These are phyloP conservation scores for Heliocidaris tuberculata DNA, from an alignment of 35 echinoderm and acorn worm genomes.

Conservation along the genomic window DNA sequence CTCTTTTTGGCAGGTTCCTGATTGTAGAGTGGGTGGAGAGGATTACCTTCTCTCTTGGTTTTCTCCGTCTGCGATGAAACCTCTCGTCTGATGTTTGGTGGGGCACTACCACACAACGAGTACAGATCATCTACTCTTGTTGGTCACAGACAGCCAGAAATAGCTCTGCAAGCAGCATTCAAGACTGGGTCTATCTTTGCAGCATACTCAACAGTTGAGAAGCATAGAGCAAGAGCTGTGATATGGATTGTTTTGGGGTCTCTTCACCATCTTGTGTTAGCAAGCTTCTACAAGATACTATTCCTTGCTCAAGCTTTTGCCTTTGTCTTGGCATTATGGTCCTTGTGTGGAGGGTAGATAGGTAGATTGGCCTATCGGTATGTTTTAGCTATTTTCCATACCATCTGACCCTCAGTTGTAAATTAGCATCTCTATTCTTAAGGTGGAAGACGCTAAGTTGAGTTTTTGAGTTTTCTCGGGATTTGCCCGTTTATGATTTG, in stretches of 20 bases:
- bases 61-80: background rate
- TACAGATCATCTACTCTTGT: background rate
- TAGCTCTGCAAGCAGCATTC: conserved; percentile 25
- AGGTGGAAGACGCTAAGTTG: conserved; percentile 34
- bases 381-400: conserved; percentile 6
- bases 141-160: too few relatives aligned
- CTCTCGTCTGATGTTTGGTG: too few relatives aligned
- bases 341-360: background rate
- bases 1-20: conserved; percentile 38
- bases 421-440: background rate
- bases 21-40: conserved; percentile 10
- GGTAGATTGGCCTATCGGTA: background rate
- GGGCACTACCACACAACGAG: background rate
- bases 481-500: conserved; percentile 43
- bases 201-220: conserved; percentile 41
- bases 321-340: conserved; percentile 41
- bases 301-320: background rate
- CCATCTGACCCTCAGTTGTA: conserved; percentile 19
- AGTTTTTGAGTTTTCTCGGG: conserved; percentile 41
- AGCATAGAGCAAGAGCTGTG: conserved; percentile 53
- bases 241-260: conserved; percentile 25
- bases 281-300: conserved; percentile 44
- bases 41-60: background rate
- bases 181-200: conserved; percentile 1
- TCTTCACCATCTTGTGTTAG: conserved; percentile 50